Conservation (phyloP, 2,888 invertebrate genomes). For the Anthoptus insignis region DNA sequence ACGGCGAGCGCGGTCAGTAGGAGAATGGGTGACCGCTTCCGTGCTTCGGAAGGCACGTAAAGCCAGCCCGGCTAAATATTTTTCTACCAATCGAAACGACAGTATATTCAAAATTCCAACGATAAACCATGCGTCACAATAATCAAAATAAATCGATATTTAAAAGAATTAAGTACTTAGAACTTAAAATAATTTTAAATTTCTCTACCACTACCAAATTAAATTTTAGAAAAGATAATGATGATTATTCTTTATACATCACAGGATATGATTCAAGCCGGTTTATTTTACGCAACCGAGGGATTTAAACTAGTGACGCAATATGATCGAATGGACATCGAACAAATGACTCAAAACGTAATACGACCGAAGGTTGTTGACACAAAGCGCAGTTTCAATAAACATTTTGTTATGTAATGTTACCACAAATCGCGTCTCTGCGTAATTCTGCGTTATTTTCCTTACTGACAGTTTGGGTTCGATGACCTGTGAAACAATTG, state of each 20-base stretch:
- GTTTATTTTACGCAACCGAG: conserved; percentile 66
- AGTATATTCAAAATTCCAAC: too few species aligned
- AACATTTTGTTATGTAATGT: conserved; percentile 34
- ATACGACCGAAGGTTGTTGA: conserved; percentile 52
- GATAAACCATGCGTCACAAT: too few species aligned
- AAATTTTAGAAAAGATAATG: not conserved
- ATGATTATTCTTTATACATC: conserved; percentile 40
- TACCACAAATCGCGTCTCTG: conserved; percentile 27
- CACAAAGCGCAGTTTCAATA: conserved; percentile 33
- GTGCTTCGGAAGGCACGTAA: too few species aligned
- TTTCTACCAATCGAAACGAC: too few species aligned
- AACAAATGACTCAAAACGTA: conserved; percentile 50
- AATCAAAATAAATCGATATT: too few species aligned
- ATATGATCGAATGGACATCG: conserved; percentile 44
- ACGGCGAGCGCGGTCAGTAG: too few species aligned
- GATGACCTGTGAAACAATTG: too few species aligned
- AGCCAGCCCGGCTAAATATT: too few species aligned
- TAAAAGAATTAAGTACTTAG: not conserved
- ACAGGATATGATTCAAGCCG: conserved; percentile 71
- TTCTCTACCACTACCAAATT: too few species aligned
- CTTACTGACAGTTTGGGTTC: conserved; percentile 24
- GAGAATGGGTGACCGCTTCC: too few species aligned
- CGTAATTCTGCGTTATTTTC: conserved; percentile 32
- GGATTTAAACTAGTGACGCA: conserved; percentile 54
- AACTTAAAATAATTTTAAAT: too few species aligned